Conservation (phyloP, 2,888 invertebrate genomes). For the Hydrotaea diabolus region DNA sequence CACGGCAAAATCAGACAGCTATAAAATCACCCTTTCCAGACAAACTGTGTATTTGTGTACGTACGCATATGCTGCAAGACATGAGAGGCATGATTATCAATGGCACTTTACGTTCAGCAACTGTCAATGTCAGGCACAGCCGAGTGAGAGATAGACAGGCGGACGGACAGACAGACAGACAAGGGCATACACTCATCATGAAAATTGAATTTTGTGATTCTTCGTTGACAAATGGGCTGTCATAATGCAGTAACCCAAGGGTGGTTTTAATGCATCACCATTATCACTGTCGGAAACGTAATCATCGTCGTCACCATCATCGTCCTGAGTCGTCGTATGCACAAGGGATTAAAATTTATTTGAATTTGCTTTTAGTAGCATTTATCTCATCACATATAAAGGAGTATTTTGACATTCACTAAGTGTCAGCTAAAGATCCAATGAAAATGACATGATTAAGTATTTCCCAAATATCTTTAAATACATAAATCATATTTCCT, state of each 20-base stretch:
- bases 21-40: no score
- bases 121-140: slow-evolving; percentile 49
- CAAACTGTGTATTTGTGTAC: no score
- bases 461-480: slow-evolving; percentile 43
- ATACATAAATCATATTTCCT: slow-evolving; percentile 23
- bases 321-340: slow-evolving; percentile 41
- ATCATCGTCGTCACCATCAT: slow-evolving; percentile 30
- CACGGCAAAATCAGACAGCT: no score
- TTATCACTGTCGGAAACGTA: slow-evolving; percentile 39
- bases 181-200: slow-evolving; percentile 8
- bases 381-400: slow-evolving; percentile 53
- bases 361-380: slow-evolving; percentile 63
- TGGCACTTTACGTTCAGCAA: slow-evolving; percentile 34
- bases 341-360: slow-evolving; percentile 60
- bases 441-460: slow-evolving; percentile 52
- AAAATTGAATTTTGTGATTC: slow-evolving; percentile 61
- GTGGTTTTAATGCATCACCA: slow-evolving; percentile 53
- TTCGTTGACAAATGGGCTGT: slow-evolving; percentile 62
- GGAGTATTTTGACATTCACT: slow-evolving; percentile 61
- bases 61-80: neutral
- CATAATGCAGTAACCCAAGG: slow-evolving; percentile 60
- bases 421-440: slow-evolving; percentile 55
- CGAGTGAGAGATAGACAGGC: neutral
- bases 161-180: neutral
- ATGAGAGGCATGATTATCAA: slow-evolving; percentile 18